phyloP scores from a whole-genome alignment of 1,140 invertebrate species.

The Streblospio benedicti region DNA sequence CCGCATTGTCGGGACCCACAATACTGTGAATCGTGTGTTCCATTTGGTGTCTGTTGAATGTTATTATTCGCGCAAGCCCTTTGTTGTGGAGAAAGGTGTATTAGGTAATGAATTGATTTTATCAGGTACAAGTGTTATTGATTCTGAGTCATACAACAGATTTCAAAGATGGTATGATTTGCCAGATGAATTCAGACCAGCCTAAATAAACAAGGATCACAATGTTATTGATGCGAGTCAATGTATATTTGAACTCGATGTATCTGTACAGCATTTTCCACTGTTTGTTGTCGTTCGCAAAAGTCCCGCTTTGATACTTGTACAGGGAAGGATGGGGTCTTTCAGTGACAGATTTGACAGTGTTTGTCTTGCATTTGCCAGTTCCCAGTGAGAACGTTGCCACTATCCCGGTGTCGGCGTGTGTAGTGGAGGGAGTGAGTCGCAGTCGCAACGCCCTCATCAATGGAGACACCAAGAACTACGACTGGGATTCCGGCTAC shows the following conservation, averaged over 20 bases:
- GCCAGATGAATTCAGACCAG: background rate
- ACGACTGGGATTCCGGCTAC: constrained; percentile 98
- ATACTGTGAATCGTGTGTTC: constrained; percentile 91
- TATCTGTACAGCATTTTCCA: background rate
- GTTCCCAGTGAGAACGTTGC: constrained; percentile 86
- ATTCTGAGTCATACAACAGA: background rate
- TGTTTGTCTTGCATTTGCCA: no score
- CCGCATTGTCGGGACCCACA: constrained; percentile 82
- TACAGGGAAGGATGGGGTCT: no score
- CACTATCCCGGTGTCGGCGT: constrained; percentile 74
- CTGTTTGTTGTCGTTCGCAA: no score
- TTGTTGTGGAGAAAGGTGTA: constrained; percentile 64
- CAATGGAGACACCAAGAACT: constrained; percentile 86
- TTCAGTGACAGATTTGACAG: no score
- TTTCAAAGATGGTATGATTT: background rate
- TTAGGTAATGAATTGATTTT: no score
- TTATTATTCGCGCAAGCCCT: constrained; percentile 67
- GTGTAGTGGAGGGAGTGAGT: constrained; percentile 89
- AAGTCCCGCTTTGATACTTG: no score
- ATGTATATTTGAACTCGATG: background rate
- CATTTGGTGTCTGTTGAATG: constrained; percentile 88
- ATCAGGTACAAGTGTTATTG: no score
- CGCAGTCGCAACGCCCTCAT: constrained; percentile 86
- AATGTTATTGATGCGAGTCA: no score
- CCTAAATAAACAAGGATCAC: background rate